Evolutionary conservation across 2,113 vertebrate species (phyloP), one percentile per base, ranked within the genome.

Genomic region (Amphilophus citrinellus): DNA sequence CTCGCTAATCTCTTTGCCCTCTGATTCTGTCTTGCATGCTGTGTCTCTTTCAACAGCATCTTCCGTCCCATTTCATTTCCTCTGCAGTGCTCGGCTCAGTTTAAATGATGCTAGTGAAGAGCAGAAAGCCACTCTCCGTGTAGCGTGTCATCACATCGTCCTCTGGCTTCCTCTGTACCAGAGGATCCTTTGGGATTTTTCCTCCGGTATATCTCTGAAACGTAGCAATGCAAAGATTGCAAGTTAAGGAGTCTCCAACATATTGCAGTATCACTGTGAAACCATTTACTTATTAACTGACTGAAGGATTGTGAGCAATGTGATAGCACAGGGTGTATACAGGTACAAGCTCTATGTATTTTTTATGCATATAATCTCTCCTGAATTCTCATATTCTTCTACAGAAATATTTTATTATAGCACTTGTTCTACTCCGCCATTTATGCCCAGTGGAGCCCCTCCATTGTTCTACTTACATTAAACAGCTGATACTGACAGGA

Each of bases 1-100:
- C 30, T 39, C 13, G 9, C 71, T 80, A 83, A 82, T 82, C 71
- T 82, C 57, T 80, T 35, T 78, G 61, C 76, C 77, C 60, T 35
- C 22, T 68, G 13, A 50, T 44, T 79, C 35, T 4, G 10, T 44
- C 63, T 65, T 7, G 10, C 66, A 73, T 53, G 27, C 66, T 73
- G 66, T n/a, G 66, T 82, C 47, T 75, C 32, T 66, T 78, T 78
- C 77, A 39, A 58, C n/a, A 17, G 9, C 73, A 35, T 37, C 57
- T 63, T 53, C 15, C 15, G 58, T 44, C 27, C 22, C 3, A 22
- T 90, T 76, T 83, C 60, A 83, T 83, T 80, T 78, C 59, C 76
- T 27, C 77, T 71, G 56, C 13, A 4, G 71, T 30, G 35, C 53
- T 75, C 15, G 80, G 13, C n/a, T 85, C 39, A 17, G 11, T 57